Evolutionary conservation across 2,888 invertebrate species (phyloP), one percentile per base, ranked within the genome.

Genomic region (Dryomyza anilis): DNA sequence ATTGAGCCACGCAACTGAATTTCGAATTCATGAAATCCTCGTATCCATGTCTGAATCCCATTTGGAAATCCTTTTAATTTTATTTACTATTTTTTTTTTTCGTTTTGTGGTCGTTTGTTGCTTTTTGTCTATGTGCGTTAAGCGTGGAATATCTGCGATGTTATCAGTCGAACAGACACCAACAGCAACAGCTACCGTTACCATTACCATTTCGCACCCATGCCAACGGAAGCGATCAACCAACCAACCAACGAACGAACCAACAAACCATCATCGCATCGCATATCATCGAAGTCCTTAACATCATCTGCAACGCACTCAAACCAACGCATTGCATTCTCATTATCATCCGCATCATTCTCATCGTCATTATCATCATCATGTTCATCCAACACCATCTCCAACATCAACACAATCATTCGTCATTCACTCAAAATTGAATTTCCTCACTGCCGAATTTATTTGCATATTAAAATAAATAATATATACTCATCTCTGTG

Each of bases 381-480:
- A 29, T 58, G 45, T 52, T 43, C 56, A 14, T 46, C 45, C 8
- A 10, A n/a, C 56, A 56, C 21, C 46, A n/a, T n/a, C n/a, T n/a
- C n/a, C n/a, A n/a, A n/a, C n/a, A n/a, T n/a, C n/a, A n/a, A 7
- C 12, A 33, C 19, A 56, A 48, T 29, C 61, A 53, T 53, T 63
- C 63, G 64, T 64, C 67, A 66, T 63, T 63, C 62, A 63, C 53
- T 57, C 57, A 53, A 70, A 73, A 72, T 72, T 71, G 70, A 71
- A 71, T 71, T 72, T 70, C 67, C 69, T 70, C 70, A 67, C 66
- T 70, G 67, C 65, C 63, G 67, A 72, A 72, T 71, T 69, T 72
- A 73, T 73, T 72, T 73, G 72, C 70, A 73, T 73, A 73, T 71
- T 71, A 71, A 71, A 71, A 70, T 70, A 70, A 70, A 71, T 71